Evolutionary conservation across 2,113 vertebrate genomes (phyloP), one percentile per base, ranked within the genome.

Genomic region (Setophaga petechia): DNA sequence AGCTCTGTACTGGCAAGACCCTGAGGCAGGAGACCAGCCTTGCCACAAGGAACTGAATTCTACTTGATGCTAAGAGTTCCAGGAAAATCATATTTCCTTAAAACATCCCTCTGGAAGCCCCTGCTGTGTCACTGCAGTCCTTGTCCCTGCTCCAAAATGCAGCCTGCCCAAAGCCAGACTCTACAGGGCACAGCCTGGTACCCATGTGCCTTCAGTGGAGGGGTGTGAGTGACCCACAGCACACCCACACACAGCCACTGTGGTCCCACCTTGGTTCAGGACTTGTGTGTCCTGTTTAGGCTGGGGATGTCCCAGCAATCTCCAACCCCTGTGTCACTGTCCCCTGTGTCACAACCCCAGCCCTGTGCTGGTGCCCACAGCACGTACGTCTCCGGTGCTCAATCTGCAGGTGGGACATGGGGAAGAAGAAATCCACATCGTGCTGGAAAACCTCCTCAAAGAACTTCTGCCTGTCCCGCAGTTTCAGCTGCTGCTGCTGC

Each of bases 371-470:
- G 16, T 51, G n/a, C 54, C 78, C 5, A 1, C 69, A 63, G 78
- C 33, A 95, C 99, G 98, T 92, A 99, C 99, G 98, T 97, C 99
- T 98, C 94, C 98, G 98, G 37, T 98, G 98, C 96, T 99, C 98
- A 4, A 99, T 98, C 78, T 98, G 98, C 87, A 99, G 98, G 95
- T 99, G 98, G 37, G 98, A 96, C 15, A 99, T 89, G 2, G 99
- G 98, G 82, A 99, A 98, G 96, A 98, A 98, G 97, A 98, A 98
- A 85, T 99, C 99, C n/a, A 98, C 96, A 0, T 99, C 99, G 3
- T 99, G 98, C 97, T 99, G 99, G 97, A 99, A 98, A 96, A 99
- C 98, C 57, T 99, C 99, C 94, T 99, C 99, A 58, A 99, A 99
- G 94, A 99, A 99, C 35, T 98, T 98, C 93, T 99, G 99, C 85